Conservation (phyloP, 2,888 invertebrate species). For the Ophion ventricosus region DNA sequence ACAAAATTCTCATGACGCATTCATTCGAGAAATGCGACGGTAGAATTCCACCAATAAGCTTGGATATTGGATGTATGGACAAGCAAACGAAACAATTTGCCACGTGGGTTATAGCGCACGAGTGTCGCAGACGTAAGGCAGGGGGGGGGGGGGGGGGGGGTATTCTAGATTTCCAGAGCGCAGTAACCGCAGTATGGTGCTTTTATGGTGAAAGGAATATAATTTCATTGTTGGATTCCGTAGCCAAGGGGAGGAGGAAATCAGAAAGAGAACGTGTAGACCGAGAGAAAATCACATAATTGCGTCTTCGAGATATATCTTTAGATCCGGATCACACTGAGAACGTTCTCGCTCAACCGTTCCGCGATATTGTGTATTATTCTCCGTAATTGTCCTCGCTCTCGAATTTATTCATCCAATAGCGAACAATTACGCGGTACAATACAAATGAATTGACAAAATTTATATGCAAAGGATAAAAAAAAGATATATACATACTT, state of each 20-base stretch:
- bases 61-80: slow-evolving; percentile 51
- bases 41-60: slow-evolving; percentile 53
- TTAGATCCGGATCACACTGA: neutral
- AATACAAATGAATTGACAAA: neutral
- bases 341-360: slow-evolving; percentile 1
- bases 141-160: neutral
- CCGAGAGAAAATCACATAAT: slow-evolving; percentile 34
- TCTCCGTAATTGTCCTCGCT: slow-evolving; percentile 8
- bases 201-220: slow-evolving; percentile 56
- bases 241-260: slow-evolving; percentile 44
- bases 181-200: slow-evolving; percentile 58
- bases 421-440: slow-evolving; percentile 5
- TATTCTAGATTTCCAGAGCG: slow-evolving; percentile 33
- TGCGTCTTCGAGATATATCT: slow-evolving; percentile 20
- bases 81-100: slow-evolving; percentile 61
- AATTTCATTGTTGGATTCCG: slow-evolving; percentile 69
- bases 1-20: slow-evolving; percentile 16
- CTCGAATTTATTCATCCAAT: slow-evolving; percentile 1
- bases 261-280: slow-evolving; percentile 19
- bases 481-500: neutral
- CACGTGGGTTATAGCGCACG: slow-evolving; percentile 28
- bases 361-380: slow-evolving; percentile 9
- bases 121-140: neutral
- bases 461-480: neutral
- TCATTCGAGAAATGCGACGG: slow-evolving; percentile 23